Base-by-base conservation (phyloP, 2,888 invertebrate species). In the Epirrhoe alternata region DNA sequence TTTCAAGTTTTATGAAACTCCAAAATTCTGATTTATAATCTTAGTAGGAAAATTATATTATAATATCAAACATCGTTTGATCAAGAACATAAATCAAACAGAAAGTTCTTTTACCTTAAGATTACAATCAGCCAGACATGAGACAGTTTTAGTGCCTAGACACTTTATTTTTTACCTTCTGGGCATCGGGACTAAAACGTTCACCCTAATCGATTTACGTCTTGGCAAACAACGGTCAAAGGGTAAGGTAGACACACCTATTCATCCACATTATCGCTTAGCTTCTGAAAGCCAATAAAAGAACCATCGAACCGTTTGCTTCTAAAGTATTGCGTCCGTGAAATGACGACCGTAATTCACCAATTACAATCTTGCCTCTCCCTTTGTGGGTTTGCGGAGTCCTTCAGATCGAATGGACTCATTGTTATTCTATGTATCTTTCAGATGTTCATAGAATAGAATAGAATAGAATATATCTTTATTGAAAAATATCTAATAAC, bases 271-370 rank as follows among this genome's bases (percentile, higher is more conserved):
- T 57, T 64, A 68, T 51, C 56, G 64, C 57, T 57, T 57, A 61
- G 68, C 60, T 60, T 67, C 55, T 68, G 17, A 51, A 64, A 50
- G 61, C 74, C 69, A 68, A 72, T 72, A 77, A 71, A 73, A 68
- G 65, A 57, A 63, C 65, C 50, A 42, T 51, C 10, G 51, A 51
- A 59, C 49, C 10, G 50, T n/a, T 50, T 6, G 30, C 30, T 52
- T 59, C 2, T 6, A 0, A 30, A 52, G 14, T 8, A 14, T 10
- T 8, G 38, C 17, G 38, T 0, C 42, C 17, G 33, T 31, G 6
- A 33, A 8, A 30, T 24, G 30, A 47, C 10, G 30, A 8, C 31
- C 14, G 47, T 50, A 49, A 14, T 8, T 30, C 47, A 54, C 17
- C 3, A 10, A 33, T 33, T 4, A 45, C n/a, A 10, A 10, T 5